These are phyloP conservation scores for Panopea generosa DNA, from an alignment of 2,888 invertebrate species.

Conservation along the genomic window DNA sequence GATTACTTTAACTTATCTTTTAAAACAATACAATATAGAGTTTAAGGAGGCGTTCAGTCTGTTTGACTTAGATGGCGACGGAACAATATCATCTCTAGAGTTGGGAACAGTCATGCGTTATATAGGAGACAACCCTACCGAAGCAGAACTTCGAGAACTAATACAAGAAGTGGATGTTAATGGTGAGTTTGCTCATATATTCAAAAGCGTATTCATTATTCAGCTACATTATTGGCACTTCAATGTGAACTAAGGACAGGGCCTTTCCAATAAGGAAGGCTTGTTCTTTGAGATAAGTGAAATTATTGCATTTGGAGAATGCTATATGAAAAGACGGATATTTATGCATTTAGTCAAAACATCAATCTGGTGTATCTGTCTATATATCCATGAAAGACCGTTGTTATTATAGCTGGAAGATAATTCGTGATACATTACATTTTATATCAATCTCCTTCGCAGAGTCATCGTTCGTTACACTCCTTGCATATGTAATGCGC, in stretches of 20 bases:
- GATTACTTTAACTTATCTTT: no score
- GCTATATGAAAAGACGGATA: no score
- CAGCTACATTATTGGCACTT: not conserved
- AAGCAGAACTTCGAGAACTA: slow-evolving; percentile 99
- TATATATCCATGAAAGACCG: no score
- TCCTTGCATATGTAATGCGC: no score
- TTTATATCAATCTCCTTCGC: no score
- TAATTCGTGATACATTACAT: no score
- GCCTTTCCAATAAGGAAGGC: not conserved
- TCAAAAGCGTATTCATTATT: not conserved
- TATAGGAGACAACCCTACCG: slow-evolving; percentile 99
- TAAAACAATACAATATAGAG: no score
- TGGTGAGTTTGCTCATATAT: slow-evolving; percentile 75
- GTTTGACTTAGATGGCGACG: slow-evolving; percentile 99
- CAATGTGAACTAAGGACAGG: not conserved
- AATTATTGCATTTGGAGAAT: no score
- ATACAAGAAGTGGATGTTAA: slow-evolving; percentile 99
- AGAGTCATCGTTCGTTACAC: no score
- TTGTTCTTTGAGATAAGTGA: not conserved
- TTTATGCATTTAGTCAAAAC: no score
- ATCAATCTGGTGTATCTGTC: no score
- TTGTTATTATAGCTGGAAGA: no score
- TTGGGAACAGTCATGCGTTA: slow-evolving; percentile 99
- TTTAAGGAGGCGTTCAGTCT: slow-evolving; percentile 99
- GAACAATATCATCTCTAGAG: slow-evolving; percentile 99